Evolutionary conservation across 2,797 vertebrate species (phyloP).

Genomic region (Tadarida brasiliensis): DNA sequence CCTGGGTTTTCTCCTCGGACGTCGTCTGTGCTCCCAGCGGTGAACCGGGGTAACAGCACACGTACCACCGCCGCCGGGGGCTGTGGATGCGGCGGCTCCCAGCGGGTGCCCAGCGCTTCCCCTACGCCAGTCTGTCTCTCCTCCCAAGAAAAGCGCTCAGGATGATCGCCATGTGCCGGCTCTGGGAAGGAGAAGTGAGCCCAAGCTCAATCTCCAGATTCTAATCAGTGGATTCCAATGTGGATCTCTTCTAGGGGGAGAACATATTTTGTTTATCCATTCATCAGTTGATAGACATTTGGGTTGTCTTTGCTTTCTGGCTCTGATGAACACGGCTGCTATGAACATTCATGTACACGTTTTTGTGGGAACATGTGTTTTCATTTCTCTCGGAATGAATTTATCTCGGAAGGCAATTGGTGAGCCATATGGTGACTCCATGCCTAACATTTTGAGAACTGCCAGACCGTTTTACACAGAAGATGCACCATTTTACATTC

Average conservation of each 20-base stretch:
- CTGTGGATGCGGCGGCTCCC: too few relatives aligned
- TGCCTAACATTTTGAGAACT: background rate
- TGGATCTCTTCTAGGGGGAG: background rate
- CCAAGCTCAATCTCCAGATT: background rate
- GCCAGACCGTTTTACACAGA: too few relatives aligned
- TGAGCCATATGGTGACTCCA: background rate
- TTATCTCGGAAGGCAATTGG: background rate
- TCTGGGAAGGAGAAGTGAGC: background rate
- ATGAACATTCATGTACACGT: background rate
- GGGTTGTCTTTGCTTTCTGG: background rate
- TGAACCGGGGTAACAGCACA: too few relatives aligned
- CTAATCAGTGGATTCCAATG: background rate
- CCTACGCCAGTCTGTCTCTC: background rate
- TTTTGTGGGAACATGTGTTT: background rate
- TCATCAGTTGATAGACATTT: background rate
- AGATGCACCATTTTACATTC: background rate
- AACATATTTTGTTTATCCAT: background rate
- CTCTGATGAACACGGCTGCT: background rate
- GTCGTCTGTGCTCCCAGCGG: too few relatives aligned
- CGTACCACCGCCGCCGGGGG: background rate
- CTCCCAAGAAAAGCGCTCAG: background rate
- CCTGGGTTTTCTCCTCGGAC: background rate
- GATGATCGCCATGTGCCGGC: background rate
- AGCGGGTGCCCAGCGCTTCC: background rate
- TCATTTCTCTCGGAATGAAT: background rate